Conservation (phyloP, 1,140 invertebrate genomes). For the Lineus longissimus region DNA sequence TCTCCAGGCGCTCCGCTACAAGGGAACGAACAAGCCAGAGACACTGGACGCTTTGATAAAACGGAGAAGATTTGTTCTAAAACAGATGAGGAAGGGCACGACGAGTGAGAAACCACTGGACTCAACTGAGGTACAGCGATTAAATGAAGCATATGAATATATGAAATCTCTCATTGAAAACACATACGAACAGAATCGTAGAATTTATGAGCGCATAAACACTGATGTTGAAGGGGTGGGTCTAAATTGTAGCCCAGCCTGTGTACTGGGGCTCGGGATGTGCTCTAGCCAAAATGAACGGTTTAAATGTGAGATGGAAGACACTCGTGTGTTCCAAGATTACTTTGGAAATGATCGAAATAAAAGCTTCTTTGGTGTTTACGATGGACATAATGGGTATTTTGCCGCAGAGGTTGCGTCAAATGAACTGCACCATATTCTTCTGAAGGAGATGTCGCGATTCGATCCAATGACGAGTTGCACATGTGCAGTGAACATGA, state of each 20-base stretch:
- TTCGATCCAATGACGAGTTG: conserved; percentile 41
- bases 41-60: conserved; percentile 25
- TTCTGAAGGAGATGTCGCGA: conserved; percentile 45
- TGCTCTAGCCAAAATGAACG: conserved; percentile 36
- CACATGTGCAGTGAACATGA: conserved; percentile 24
- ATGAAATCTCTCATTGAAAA: conserved; percentile 40
- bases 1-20: conserved; percentile 30
- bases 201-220: conserved; percentile 25
- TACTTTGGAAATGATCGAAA: conserved; percentile 45
- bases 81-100: conserved; percentile 27
- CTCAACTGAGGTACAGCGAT: conserved; percentile 30
- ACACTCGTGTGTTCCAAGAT: conserved; percentile 45
- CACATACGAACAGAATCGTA: conserved; percentile 30
- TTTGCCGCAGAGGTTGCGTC: conserved; percentile 45
- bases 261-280: conserved; percentile 41
- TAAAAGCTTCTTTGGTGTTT: conserved; percentile 48
- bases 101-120: conserved; percentile 25
- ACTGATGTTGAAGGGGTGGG: conserved; percentile 29
- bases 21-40: conserved; percentile 19
- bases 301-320: conserved; percentile 50
- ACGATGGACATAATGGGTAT: conserved; percentile 48
- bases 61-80: conserved; percentile 30
- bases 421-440: conserved; percentile 39
- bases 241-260: conserved; percentile 39
- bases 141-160: conserved; percentile 49